Conservation (phyloP, 2,888 invertebrate genomes). For the Mesochorus sp. region DNA sequence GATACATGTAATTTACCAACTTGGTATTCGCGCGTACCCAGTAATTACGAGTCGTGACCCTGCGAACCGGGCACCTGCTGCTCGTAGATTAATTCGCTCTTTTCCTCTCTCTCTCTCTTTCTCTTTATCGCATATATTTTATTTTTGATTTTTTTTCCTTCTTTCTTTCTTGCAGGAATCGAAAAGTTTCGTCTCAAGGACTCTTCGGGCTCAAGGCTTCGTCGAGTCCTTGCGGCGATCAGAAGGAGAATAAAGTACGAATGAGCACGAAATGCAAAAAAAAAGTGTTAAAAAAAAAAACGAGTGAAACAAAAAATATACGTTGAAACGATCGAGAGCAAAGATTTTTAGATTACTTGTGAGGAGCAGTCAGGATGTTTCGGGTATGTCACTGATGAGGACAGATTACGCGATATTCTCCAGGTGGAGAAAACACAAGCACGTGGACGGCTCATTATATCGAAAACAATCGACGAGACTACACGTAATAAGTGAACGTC, state of each 20-base stretch:
- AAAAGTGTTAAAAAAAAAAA: neutral
- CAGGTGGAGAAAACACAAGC: neutral
- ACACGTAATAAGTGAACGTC: conserved; percentile 40
- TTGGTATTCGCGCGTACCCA: conserved; percentile 13
- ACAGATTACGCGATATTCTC: neutral
- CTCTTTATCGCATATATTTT: neutral
- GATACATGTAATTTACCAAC: conserved; percentile 19
- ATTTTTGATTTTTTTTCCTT: neutral
- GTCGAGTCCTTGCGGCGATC: conserved; percentile 16
- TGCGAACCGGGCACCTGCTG: conserved; percentile 67
- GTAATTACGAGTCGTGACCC: conserved; percentile 55
- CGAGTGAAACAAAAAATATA: neutral
- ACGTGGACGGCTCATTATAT: conserved; percentile 52
- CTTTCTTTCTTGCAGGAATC: conserved; percentile 14
- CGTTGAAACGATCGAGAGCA: conserved; percentile 7
- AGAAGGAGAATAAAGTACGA: neutral
- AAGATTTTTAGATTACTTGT: no score
- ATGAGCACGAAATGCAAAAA: neutral
- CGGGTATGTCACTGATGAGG: no score
- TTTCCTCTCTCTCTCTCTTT: conserved; percentile 24
- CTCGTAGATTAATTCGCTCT: conserved; percentile 64
- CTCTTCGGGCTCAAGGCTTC: conserved; percentile 25
- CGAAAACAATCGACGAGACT: conserved; percentile 50
- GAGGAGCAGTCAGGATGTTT: no score
- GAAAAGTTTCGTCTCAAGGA: conserved; percentile 57